These are phyloP conservation scores for Myotis myotis DNA, from an alignment of 2,797 vertebrate species.

Conservation along the genomic window DNA sequence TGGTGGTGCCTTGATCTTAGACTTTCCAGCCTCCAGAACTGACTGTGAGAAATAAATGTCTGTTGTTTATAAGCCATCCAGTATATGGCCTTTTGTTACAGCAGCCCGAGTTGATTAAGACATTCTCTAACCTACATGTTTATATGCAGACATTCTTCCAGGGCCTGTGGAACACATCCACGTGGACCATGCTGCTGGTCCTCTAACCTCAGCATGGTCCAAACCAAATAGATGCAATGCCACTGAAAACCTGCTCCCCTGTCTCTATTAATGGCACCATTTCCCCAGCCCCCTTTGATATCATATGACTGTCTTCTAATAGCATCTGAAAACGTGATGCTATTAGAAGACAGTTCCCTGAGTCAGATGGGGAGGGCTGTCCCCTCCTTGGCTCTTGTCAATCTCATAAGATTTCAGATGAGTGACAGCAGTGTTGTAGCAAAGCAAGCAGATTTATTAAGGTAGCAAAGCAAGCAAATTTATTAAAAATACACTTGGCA, in stretches of 20 bases:
- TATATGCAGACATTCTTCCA: not conserved
- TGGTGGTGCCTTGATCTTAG: not conserved
- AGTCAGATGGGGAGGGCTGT: not conserved
- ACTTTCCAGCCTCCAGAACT: not conserved
- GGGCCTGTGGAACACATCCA: not conserved
- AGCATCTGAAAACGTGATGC: not conserved
- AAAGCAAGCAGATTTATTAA: not conserved
- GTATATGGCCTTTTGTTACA: not conserved
- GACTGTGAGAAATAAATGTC: not conserved
- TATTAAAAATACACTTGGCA: not conserved
- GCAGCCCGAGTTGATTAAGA: not conserved
- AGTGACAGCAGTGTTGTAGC: not conserved
- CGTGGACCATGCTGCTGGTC: not conserved
- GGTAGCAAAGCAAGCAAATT: too few relatives aligned
- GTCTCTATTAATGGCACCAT: not conserved
- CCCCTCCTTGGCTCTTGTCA: not conserved
- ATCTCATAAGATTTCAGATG: not conserved
- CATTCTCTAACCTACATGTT: not conserved
- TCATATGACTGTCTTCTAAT: too few relatives aligned
- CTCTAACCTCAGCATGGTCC: not conserved
- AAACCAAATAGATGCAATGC: not conserved
- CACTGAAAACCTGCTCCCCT: not conserved
- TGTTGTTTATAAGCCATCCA: not conserved
- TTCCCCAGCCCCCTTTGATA: not conserved
- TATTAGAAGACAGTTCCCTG: not conserved